These are phyloP conservation scores for Diceros bicornis DNA, from an alignment of 2,797 vertebrate species.

Conservation along the genomic window DNA sequence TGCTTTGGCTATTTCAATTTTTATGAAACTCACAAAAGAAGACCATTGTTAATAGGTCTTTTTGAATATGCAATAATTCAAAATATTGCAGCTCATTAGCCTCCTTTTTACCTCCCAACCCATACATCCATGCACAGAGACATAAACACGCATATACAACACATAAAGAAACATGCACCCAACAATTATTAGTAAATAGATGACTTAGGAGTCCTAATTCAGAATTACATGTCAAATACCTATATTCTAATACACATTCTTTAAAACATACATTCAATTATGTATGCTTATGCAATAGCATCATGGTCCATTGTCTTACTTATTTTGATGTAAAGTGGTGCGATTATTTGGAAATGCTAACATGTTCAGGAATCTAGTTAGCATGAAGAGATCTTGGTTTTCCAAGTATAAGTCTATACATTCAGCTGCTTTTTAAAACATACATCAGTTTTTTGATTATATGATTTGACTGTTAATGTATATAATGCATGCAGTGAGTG, in stretches of 20 bases:
- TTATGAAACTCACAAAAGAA: neutral
- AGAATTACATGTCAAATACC: slow-evolving; percentile 17
- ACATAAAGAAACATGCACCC: neutral
- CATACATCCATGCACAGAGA: neutral
- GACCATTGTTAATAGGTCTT: neutral
- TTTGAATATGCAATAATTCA: slow-evolving; percentile 34
- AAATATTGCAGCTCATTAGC: neutral
- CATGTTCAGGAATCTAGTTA: neutral
- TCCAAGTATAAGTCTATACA: neutral
- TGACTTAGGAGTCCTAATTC: neutral
- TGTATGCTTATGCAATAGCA: neutral
- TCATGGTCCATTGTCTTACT: neutral
- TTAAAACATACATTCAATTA: neutral
- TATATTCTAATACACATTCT: neutral
- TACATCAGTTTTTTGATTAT: neutral
- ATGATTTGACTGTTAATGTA: neutral
- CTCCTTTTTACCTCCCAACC: neutral
- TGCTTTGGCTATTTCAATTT: neutral
- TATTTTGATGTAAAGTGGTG: neutral
- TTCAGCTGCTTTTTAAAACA: neutral
- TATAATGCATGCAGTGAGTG: neutral
- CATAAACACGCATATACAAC: neutral
- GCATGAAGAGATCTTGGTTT: neutral
- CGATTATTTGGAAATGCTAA: neutral
- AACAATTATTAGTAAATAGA: neutral